Conservation (phyloP, 1,140 invertebrate genomes). For the Listronotus oregonensis region DNA sequence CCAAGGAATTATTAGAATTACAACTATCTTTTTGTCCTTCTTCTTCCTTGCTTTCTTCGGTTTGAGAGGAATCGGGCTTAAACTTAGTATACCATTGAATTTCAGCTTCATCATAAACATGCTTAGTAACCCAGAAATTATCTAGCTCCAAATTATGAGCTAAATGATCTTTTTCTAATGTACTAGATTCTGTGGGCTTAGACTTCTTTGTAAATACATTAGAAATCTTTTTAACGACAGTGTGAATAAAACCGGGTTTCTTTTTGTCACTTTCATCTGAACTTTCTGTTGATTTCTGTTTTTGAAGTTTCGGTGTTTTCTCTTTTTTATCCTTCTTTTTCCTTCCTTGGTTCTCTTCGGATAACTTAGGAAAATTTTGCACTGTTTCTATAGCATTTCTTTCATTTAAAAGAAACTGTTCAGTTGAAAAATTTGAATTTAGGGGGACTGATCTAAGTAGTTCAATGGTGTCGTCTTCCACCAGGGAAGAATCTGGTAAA, state of each 20-base stretch:
- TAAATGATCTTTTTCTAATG: conserved; percentile 28
- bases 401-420: conserved; percentile 16
- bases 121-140: conserved; percentile 66
- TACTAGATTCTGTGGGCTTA: conserved; percentile 38
- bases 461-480: no score
- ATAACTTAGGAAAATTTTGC: neutral
- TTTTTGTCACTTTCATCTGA: conserved; percentile 33
- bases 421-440: neutral
- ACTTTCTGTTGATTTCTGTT: conserved; percentile 29
- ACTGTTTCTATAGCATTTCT: neutral
- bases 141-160: conserved; percentile 58
- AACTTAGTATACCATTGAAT: conserved; percentile 57
- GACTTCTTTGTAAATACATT: conserved; percentile 44
- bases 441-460: no score
- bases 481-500: no score
- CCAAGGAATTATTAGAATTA: conserved; percentile 9
- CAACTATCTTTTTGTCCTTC: neutral
- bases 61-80: neutral
- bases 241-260: conserved; percentile 43
- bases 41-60: neutral
- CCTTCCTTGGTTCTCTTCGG: neutral
- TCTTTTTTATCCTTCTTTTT: conserved; percentile 28
- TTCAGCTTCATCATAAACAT: conserved; percentile 67
- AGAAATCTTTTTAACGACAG: conserved; percentile 45
- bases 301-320: conserved; percentile 34